Percentiles rank a stretch among this genome's conserved stretches.
phyloP scores from a whole-genome alignment of 2,113 vertebrate species.

The Monopterus albus region DNA sequence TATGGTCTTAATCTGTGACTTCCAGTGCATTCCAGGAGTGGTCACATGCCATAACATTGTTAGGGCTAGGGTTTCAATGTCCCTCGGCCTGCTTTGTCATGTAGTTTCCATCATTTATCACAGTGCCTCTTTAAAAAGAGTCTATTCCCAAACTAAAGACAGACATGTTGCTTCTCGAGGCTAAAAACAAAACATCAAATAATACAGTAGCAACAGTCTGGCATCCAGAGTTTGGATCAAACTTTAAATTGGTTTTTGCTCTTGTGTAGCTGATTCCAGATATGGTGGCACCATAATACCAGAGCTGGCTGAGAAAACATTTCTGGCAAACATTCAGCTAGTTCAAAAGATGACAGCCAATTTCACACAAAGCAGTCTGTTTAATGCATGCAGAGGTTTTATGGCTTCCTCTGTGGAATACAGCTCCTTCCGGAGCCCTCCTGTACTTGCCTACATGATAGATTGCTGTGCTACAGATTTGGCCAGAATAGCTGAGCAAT shows the following conservation, averaged over 20 bases:
- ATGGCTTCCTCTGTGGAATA: constrained; percentile 13
- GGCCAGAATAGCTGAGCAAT: constrained; percentile 43
- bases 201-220: too few relatives aligned
- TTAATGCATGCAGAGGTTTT: constrained; percentile 15
- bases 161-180: too few relatives aligned
- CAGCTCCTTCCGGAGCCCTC: constrained; percentile 3
- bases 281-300: neutral
- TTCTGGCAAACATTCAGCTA: too few relatives aligned
- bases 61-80: too few relatives aligned
- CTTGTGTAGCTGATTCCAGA: too few relatives aligned
- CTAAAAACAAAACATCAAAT: too few relatives aligned
- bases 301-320: too few relatives aligned
- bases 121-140: neutral
- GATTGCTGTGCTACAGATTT: constrained; percentile 32
- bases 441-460: constrained; percentile 22
- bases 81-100: neutral
- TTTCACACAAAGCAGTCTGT: neutral
- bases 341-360: neutral
- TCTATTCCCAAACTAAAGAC: too few relatives aligned
- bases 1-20: neutral
- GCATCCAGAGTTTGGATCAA: too few relatives aligned
- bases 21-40: neutral
- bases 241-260: too few relatives aligned
- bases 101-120: neutral
- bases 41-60: neutral